Evolutionary conservation across 2,888 invertebrate species (phyloP).

Genomic region (Chloroclysta siterata): DNA sequence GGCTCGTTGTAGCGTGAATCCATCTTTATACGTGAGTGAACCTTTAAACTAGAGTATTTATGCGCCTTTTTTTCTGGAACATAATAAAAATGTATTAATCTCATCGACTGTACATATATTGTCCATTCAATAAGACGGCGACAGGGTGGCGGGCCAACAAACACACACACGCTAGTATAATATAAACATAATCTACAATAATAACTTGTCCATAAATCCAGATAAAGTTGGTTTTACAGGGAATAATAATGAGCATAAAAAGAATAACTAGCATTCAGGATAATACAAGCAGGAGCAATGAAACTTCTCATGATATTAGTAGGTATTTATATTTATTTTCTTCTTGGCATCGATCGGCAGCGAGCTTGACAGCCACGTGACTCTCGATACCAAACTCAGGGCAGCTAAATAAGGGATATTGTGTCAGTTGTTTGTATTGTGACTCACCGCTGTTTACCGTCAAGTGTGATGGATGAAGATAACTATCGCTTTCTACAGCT

Average conservation of each 20-base stretch:
- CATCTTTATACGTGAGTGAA: slow-evolving; percentile 5
- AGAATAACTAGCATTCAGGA: neutral
- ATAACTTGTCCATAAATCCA: slow-evolving; percentile 4
- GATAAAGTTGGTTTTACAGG: slow-evolving; percentile 5
- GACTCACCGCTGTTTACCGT: neutral
- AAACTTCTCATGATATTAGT: neutral
- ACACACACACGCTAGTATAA: slow-evolving; percentile 6
- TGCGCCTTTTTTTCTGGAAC: slow-evolving; percentile 1
- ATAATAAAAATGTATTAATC: too few relatives aligned
- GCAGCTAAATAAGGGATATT: neutral
- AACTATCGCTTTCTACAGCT: neutral
- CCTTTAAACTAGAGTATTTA: neutral
- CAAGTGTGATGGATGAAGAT: slow-evolving; percentile 11
- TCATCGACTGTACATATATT: slow-evolving; percentile 14
- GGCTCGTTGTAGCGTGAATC: neutral
- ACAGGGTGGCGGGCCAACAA: slow-evolving; percentile 23
- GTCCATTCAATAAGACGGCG: slow-evolving; percentile 14
- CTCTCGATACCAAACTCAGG: too few relatives aligned
- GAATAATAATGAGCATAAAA: neutral
- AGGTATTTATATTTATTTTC: too few relatives aligned
- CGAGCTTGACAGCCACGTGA: neutral
- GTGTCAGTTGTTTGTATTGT: neutral
- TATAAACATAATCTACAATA: slow-evolving; percentile 2
- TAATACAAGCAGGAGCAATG: slow-evolving; percentile 1
- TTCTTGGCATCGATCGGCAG: too few relatives aligned